phyloP scores from a whole-genome alignment of 2,797 vertebrate genomes.

The Lophotriccus pileatus region DNA sequence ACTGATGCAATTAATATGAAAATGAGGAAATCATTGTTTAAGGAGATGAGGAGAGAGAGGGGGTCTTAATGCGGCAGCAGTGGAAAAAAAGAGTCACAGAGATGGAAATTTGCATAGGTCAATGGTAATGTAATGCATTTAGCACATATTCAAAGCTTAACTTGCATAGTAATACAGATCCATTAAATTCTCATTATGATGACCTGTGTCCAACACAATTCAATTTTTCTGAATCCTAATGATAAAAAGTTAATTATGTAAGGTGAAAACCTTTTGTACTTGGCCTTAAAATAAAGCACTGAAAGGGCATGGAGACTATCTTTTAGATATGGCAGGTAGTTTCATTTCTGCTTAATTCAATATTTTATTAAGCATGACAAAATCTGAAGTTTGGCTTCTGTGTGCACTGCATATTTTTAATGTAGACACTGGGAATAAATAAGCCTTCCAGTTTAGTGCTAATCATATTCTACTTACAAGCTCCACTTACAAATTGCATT shows the following conservation, averaged over 20 bases:
- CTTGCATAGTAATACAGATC: constrained; percentile 67
- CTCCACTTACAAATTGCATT: not conserved
- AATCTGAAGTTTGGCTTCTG: constrained; percentile 62
- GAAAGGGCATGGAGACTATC: constrained; percentile 61
- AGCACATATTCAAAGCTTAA: constrained; percentile 69
- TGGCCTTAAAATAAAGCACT: constrained; percentile 67
- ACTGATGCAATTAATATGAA: constrained; percentile 88
- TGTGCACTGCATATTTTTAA: constrained; percentile 62
- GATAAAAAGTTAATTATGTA: constrained; percentile 79
- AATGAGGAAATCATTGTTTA: constrained; percentile 85
- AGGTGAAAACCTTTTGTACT: constrained; percentile 76
- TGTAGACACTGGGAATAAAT: constrained; percentile 63
- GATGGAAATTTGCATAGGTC: constrained; percentile 79
- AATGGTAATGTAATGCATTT: constrained; percentile 74
- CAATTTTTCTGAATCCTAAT: constrained; percentile 76
- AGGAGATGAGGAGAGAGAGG: constrained; percentile 76
- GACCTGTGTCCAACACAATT: constrained; percentile 78
- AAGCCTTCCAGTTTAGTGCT: constrained; percentile 11
- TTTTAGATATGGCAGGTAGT: constrained; percentile 53
- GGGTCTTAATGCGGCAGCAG: constrained; percentile 58
- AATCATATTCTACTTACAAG: constrained; percentile 17
- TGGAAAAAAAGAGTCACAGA: constrained; percentile 64
- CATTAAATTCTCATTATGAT: constrained; percentile 80
- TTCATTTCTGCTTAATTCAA: constrained; percentile 61
- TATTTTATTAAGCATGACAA: constrained; percentile 72